Evolutionary conservation across 1,140 invertebrate genomes (phyloP).

Genomic region (Muscidifurax raptorellus): DNA sequence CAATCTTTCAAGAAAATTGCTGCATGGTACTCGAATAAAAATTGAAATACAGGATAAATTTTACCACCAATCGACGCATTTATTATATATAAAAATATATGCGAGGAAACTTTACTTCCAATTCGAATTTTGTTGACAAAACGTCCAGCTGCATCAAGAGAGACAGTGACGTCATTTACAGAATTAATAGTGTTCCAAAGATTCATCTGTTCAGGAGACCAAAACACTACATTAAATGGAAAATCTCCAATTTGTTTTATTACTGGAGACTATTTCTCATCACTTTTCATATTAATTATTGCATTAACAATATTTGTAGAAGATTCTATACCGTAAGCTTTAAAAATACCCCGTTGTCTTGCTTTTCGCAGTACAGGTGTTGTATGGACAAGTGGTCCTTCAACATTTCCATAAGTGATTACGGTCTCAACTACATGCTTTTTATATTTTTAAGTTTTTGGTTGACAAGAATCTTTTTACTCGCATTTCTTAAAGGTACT

Average conservation of each 20-base stretch:
- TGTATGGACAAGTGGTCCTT: not conserved
- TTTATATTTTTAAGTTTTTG: not conserved
- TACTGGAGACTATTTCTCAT: not conserved
- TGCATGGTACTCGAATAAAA: constrained; percentile 28
- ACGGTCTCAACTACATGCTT: not conserved
- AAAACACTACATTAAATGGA: constrained; percentile 12
- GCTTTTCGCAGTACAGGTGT: constrained; percentile 15
- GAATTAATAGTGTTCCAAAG: constrained; percentile 6
- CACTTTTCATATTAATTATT: constrained; percentile 1
- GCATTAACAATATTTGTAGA: constrained; percentile 10
- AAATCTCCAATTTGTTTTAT: constrained; percentile 16
- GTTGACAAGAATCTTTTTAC: not conserved
- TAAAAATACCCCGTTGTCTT: not conserved
- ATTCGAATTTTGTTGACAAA: constrained; percentile 19
- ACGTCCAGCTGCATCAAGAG: constrained; percentile 25
- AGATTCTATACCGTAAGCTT: not conserved
- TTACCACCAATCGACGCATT: constrained; percentile 16
- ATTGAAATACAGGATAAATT: constrained; percentile 26
- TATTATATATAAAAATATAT: constrained; percentile 29
- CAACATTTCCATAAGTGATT: not conserved
- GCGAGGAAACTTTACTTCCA: not conserved
- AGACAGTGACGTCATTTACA: not conserved
- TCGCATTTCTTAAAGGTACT: not conserved
- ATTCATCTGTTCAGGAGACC: not conserved
- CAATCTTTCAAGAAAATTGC: constrained; percentile 16